These are phyloP conservation scores for Montipora efflorescens DNA, from an alignment of 64 coral and sea anemone genomes.

Conservation along the genomic window DNA sequence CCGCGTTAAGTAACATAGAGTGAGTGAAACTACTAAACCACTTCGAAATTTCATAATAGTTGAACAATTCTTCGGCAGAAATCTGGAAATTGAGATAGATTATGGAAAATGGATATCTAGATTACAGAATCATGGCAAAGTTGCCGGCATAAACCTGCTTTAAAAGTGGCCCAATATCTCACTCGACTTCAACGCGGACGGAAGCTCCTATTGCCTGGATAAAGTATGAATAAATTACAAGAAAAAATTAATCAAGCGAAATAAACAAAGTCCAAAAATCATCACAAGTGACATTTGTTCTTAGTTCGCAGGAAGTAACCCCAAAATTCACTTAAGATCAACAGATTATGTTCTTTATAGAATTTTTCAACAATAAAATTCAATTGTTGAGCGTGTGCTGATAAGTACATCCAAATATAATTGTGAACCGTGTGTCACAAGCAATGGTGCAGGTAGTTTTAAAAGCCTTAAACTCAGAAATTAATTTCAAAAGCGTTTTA, in stretches of 20 bases:
- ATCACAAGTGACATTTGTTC: constrained; percentile 12
- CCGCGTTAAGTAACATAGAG: constrained; percentile 8
- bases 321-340: background rate
- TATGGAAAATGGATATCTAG: background rate
- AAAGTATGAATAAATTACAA: constrained; percentile 46
- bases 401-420: background rate
- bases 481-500: background rate
- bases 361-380: too few species aligned
- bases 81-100: background rate
- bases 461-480: background rate
- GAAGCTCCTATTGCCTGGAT: background rate
- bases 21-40: background rate
- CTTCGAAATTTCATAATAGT: constrained; percentile 27
- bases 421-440: background rate
- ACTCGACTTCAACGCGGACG: background rate
- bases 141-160: constrained; percentile 4
- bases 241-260: constrained; percentile 49
- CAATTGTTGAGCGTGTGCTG: too few species aligned
- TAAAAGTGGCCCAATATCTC: background rate
- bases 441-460: background rate
- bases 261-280: constrained; percentile 9
- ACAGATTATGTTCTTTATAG: too few species aligned
- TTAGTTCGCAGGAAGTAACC: background rate
- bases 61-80: background rate
- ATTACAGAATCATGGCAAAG: constrained; percentile 24